Evolutionary conservation across 2,797 vertebrate genomes (phyloP).

Genomic region (Petrocephalus sullivani): DNA sequence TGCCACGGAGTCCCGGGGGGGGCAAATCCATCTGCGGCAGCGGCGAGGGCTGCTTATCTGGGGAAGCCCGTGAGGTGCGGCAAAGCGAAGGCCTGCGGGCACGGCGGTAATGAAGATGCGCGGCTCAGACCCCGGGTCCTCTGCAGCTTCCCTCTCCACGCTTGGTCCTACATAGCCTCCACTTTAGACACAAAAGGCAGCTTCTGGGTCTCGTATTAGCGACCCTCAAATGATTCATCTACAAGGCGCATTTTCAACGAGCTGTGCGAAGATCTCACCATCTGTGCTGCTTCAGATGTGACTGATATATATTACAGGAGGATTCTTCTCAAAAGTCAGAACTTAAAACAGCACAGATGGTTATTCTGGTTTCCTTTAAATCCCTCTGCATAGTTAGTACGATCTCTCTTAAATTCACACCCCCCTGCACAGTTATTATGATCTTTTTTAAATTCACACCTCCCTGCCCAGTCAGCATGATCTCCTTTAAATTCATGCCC

Average conservation of each 20-base stretch:
- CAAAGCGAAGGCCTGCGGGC: background rate
- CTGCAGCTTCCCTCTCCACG: background rate
- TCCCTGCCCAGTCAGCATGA: background rate
- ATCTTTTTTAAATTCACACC: background rate
- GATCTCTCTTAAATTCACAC: background rate
- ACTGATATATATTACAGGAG: background rate
- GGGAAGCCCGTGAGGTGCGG: background rate
- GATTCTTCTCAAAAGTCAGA: background rate
- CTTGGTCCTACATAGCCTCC: background rate
- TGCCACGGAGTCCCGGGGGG: background rate
- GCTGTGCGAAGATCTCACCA: background rate
- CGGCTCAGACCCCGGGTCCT: too few species aligned
- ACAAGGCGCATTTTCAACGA: background rate
- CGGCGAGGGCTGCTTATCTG: constrained; percentile 3
- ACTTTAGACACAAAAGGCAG: background rate
- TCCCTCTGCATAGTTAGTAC: background rate
- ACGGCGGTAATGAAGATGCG: background rate
- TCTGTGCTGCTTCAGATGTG: background rate
- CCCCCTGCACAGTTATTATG: background rate
- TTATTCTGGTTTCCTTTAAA: background rate
- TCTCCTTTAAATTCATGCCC: background rate
- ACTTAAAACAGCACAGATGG: background rate
- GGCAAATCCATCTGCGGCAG: background rate
- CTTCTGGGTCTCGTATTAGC: background rate
- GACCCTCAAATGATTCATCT: background rate